Conservation (phyloP, 1,140 invertebrate genomes). For the Apolygus lucorum region DNA sequence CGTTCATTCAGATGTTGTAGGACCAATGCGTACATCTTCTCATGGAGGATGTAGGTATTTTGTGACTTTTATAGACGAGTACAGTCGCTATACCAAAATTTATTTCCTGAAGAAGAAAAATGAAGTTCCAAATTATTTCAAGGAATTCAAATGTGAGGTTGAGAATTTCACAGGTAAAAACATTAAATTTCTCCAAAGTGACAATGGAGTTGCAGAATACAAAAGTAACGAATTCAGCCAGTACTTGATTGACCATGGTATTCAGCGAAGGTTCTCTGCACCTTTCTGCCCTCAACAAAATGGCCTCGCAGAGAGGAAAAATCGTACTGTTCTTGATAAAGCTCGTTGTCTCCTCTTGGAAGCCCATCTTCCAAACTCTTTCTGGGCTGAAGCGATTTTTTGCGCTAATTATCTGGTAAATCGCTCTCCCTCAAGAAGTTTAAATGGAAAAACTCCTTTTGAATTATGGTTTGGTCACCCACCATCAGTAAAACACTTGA, state of each 20-base stretch:
- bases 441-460: slow-evolving; percentile 32
- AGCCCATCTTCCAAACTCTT: slow-evolving; percentile 26
- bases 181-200: slow-evolving; percentile 24
- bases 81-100: neutral
- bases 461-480: slow-evolving; percentile 38
- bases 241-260: slow-evolving; percentile 13
- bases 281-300: slow-evolving; percentile 41
- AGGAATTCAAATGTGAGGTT: slow-evolving; percentile 10
- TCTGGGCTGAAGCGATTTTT: slow-evolving; percentile 33
- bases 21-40: neutral
- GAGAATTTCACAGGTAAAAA: slow-evolving; percentile 17
- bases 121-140: slow-evolving; percentile 9
- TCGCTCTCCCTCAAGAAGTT: slow-evolving; percentile 28
- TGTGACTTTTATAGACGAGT: neutral
- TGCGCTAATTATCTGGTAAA: slow-evolving; percentile 42
- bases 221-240: slow-evolving; percentile 12
- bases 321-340: slow-evolving; percentile 36
- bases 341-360: slow-evolving; percentile 33
- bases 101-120: neutral
- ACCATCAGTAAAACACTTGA: slow-evolving; percentile 35
- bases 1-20: neutral
- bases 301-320: slow-evolving; percentile 38
- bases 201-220: slow-evolving; percentile 39
- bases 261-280: slow-evolving; percentile 23
- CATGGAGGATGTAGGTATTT: neutral